These are phyloP conservation scores for Polypterus senegalus DNA, from an alignment of 2,113 vertebrate genomes.

Conservation along the genomic window DNA sequence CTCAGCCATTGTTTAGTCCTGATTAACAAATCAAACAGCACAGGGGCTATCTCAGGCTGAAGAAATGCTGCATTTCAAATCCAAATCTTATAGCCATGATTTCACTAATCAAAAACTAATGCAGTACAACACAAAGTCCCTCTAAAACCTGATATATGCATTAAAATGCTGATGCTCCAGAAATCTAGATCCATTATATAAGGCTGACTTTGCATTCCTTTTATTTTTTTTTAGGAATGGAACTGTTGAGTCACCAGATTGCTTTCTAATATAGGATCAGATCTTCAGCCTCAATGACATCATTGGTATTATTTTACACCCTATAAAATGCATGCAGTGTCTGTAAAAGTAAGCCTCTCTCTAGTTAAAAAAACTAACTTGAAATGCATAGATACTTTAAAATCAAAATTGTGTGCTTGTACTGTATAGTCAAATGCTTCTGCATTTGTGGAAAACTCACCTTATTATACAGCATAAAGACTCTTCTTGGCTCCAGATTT, in stretches of 20 bases:
- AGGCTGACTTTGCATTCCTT: constrained; percentile 31
- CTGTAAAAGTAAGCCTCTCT: background rate
- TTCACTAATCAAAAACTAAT: constrained; percentile 5
- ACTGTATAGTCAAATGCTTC: no score
- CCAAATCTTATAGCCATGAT: no score
- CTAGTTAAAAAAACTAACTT: no score
- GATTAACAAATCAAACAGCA: no score
- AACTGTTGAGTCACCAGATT: constrained; percentile 35
- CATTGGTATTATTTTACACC: constrained; percentile 23
- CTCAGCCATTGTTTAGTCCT: no score
- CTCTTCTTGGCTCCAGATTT: no score
- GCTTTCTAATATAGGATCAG: constrained; percentile 32
- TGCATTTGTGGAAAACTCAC: no score
- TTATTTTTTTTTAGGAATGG: constrained; percentile 12
- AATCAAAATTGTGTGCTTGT: no score
- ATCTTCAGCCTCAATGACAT: constrained; percentile 38
- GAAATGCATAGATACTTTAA: no score
- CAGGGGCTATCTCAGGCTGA: background rate
- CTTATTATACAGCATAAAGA: no score
- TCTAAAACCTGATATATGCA: background rate
- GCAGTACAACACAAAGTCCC: constrained; percentile 22
- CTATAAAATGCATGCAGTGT: constrained; percentile 26
- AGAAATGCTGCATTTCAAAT: no score
- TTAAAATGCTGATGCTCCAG: constrained; percentile 27
- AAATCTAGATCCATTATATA: constrained; percentile 23